Base-by-base conservation (phyloP, 2,888 invertebrate species). In the Argyresthia albistria region DNA sequence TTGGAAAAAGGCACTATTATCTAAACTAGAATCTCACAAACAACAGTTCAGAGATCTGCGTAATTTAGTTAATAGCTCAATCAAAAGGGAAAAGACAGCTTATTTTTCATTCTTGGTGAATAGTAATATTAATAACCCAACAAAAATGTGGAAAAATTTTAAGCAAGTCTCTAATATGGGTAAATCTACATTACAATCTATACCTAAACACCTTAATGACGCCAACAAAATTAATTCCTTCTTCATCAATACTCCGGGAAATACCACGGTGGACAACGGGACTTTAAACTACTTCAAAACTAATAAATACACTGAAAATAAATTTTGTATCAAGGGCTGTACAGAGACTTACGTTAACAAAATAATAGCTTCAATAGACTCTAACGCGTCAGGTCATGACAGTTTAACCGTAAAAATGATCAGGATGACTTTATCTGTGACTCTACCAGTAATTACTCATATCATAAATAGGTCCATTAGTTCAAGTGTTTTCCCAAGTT, bases 51-150 rank as follows among this genome's bases (percentile, higher is more conserved):
- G 15, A 37, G 37, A 46, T 37, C 16, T 51, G 3, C 10, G 12
- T n/a, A 51, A 51, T 36, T 12, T 47, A 36, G 47, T 47, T 35
- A 47, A 25, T 50, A 50, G 42, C 43, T 25, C 51, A 11, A 37
- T 51, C 14, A 51, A 46, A 14, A 45, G 25, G 36, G 51, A 51
- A 46, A 51, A 45, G 14, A 9, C 10, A 4, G 45, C 46, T 3
- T 46, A 37, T 36, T 51, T 43, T 12, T 43, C 43, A 11, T 37
- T 37, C 35, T 51, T 12, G n/a, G 50, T 51, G 9, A 51, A 51
- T 35, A 51, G 43, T 11, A 51, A 51, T 43, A 35, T 43, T 25
- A n/a, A 43, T 14, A 51, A 51, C 14, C n/a, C 50, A 10, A 35
- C 36, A n/a, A 45, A 46, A 37, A 37, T 50, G 42, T 50, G 42